Evolutionary conservation across 1,140 invertebrate genomes (phyloP).

Genomic region (Spodoptera frugiperda): DNA sequence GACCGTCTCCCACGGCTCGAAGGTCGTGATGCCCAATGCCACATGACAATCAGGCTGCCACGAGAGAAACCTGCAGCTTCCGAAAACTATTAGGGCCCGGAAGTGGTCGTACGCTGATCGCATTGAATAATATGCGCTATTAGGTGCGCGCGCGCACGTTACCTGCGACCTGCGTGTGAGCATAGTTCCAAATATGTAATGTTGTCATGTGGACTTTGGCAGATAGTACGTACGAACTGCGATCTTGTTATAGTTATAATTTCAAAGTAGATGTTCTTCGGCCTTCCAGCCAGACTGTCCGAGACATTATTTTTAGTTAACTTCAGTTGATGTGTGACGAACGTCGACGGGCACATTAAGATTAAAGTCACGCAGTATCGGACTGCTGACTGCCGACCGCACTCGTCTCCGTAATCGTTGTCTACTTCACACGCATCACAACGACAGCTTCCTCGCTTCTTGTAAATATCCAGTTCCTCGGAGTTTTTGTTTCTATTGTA

Average conservation of each 20-base stretch:
- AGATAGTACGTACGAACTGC: too few relatives aligned
- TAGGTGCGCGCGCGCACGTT: neutral
- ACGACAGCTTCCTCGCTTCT: conserved; percentile 8
- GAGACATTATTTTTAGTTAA: too few relatives aligned
- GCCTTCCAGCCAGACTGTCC: too few relatives aligned
- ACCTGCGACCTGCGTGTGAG: neutral
- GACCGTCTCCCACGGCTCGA: conserved; percentile 28
- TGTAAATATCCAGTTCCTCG: neutral
- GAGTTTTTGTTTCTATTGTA: neutral
- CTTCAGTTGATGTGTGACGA: too few relatives aligned
- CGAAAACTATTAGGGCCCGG: conserved; percentile 41
- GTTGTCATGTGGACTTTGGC: too few relatives aligned
- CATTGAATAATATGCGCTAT: conserved; percentile 25
- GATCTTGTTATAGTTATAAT: too few relatives aligned
- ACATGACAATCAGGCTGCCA: conserved; percentile 19
- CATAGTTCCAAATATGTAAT: neutral
- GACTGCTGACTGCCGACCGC: neutral
- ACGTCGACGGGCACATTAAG: neutral
- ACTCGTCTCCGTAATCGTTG: neutral
- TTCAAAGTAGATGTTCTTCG: too few relatives aligned
- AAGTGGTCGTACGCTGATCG: conserved; percentile 24
- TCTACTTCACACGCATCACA: neutral
- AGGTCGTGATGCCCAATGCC: conserved; percentile 42
- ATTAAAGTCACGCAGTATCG: conserved; percentile 8
- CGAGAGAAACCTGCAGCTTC: conserved; percentile 26